Percentiles rank a stretch among this genome's conserved stretches.
Evolutionary conservation across 2,888 invertebrate genomes (phyloP).

Genomic region (Carpatolechia fugitivella): DNA sequence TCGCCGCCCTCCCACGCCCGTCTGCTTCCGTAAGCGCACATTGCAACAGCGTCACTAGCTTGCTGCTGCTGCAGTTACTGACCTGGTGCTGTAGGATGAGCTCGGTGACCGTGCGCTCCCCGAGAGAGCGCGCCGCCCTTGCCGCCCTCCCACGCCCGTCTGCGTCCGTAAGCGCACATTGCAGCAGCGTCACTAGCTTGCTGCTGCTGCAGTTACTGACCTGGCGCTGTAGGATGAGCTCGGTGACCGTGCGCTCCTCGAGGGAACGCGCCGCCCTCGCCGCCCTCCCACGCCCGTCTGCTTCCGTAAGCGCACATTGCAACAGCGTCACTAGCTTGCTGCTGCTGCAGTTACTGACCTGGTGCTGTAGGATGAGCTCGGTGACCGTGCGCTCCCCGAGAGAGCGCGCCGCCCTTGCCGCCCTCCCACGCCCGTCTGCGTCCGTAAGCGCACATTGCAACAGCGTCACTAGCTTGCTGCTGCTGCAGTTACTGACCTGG

Average conservation of each 20-base stretch:
- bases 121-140: constrained; percentile 93
- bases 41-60: constrained; percentile 85
- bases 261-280: constrained; percentile 93
- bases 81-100: constrained; percentile 93
- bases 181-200: constrained; percentile 84
- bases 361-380: constrained; percentile 95
- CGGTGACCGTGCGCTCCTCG: constrained; percentile 96
- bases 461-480: no score
- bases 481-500: no score
- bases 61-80: neutral
- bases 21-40: constrained; percentile 94
- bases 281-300: constrained; percentile 89
- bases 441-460: no score
- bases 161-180: constrained; percentile 93
- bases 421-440: no score
- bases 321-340: constrained; percentile 82
- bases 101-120: constrained; percentile 96
- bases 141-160: constrained; percentile 90
- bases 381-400: constrained; percentile 96
- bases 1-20: constrained; percentile 86
- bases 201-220: constrained; percentile 30
- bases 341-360: constrained; percentile 40
- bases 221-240: constrained; percentile 94
- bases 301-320: constrained; percentile 93
- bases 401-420: constrained; percentile 91